phyloP scores from a whole-genome alignment of 2,797 vertebrate genomes.

The Chanos chanos region DNA sequence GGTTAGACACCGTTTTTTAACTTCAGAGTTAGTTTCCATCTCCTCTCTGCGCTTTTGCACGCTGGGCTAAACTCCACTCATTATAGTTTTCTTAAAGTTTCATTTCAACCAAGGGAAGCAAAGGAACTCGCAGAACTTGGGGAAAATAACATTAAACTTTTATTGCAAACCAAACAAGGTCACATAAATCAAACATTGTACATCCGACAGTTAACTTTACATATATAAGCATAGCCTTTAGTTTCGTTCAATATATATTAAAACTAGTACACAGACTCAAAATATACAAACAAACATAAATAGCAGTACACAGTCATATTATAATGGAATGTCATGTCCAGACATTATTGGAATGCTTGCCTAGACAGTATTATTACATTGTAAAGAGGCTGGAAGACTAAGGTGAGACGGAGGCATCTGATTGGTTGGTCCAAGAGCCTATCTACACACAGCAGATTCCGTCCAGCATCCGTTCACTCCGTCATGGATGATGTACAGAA shows the following conservation, averaged over 20 bases:
- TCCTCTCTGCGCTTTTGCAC: no score
- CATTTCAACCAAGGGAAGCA: neutral
- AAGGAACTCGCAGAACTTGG: conserved; percentile 14
- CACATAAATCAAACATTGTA: conserved; percentile 86
- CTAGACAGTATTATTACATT: conserved; percentile 67
- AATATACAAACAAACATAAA: conserved; percentile 93
- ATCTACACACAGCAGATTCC: conserved; percentile 79
- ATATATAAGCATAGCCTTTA: conserved; percentile 83
- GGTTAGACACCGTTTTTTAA: neutral
- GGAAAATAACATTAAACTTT: conserved; percentile 78
- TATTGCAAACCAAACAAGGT: conserved; percentile 95
- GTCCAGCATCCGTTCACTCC: conserved; percentile 74
- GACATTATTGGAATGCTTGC: conserved; percentile 71
- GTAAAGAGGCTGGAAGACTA: conserved; percentile 72
- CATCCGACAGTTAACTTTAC: conserved; percentile 85
- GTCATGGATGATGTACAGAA: conserved; percentile 61
- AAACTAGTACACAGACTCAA: conserved; percentile 88
- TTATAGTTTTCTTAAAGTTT: neutral
- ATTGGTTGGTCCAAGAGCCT: conserved; percentile 77
- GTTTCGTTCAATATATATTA: conserved; percentile 92
- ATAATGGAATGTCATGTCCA: conserved; percentile 84
- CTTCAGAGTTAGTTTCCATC: neutral
- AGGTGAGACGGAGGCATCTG: conserved; percentile 66
- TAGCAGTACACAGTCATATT: conserved; percentile 88
- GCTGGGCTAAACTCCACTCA: neutral